Percentiles rank a stretch among this genome's conserved stretches.
Conservation (phyloP, 2,888 invertebrate genomes). For the Pristionchus fissidentatus region DNA sequence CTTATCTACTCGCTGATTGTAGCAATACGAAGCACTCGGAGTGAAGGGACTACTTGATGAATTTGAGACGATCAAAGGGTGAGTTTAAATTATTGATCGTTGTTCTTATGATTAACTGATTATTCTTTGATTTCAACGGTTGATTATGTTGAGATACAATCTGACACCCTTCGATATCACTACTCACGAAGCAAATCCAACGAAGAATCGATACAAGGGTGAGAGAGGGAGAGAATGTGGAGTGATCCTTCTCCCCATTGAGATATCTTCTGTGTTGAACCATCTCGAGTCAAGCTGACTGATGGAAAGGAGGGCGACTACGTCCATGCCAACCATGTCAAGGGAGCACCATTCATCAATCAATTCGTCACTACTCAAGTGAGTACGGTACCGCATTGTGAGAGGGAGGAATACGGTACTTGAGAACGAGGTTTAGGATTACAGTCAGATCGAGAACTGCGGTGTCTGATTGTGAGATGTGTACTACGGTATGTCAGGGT, state of each 20-base stretch:
- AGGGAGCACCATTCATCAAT: neutral
- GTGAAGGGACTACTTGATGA: constrained; percentile 33
- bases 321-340: constrained; percentile 6
- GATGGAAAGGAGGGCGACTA: constrained; percentile 26
- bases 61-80: constrained; percentile 22
- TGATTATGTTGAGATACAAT: neutral
- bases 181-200: neutral
- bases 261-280: constrained; percentile 31
- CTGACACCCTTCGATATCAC: neutral
- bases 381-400: neutral
- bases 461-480: too few relatives aligned
- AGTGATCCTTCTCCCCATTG: neutral
- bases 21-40: constrained; percentile 32
- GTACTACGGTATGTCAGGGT: too few relatives aligned
- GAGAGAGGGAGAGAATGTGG: neutral
- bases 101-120: neutral
- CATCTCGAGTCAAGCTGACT: neutral
- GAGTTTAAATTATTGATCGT: neutral
- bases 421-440: neutral
- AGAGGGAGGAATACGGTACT: neutral
- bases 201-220: constrained; percentile 38
- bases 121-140: too few relatives aligned
- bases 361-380: constrained; percentile 16
- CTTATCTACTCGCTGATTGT: neutral
- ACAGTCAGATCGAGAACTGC: too few relatives aligned